Base-by-base conservation (phyloP, 2,113 vertebrate genomes). In the Aplodontia rufa region DNA sequence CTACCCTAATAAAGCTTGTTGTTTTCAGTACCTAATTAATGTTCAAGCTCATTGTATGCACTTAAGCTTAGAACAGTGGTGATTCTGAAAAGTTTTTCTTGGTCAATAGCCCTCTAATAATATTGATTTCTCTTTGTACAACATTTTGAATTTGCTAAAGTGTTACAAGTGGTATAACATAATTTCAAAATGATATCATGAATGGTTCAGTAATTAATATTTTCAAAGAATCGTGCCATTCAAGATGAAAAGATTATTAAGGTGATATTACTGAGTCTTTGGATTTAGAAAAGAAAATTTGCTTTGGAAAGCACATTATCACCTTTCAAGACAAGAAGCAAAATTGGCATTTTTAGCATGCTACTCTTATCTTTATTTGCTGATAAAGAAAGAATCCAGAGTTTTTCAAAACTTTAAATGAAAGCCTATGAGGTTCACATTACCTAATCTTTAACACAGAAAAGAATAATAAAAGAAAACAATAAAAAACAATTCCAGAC, bases 301-400 rank as follows among this genome's bases (percentile, higher is more conserved):
- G 42, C 97, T 94, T 94, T 97, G 92, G 94, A 97, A 98, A 97
- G 58, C 91, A 78, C 37, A 68, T 98, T 98, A 98, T 98, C 97
- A 95, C 97, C 96, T 97, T 98, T 98, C 95, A 97, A 98, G 98
- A 97, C 91, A 97, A 86, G 97, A 98, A 92, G 97, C 97, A 98
- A 98, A 98, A 97, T 97, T 94, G 98, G 92, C 97, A 98, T 98
- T 98, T 98, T 98, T 95, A 98, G 97, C 97, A 98, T 98, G 96
- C 96, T 98, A 14, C 81, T 97, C 98, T 99, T 98, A 99, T 99
- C 98, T 98, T 99, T 99, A 98, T 98, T 98, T 98, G 98, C 98
- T 98, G 98, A 97, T 98, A 97, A 98, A 98, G 98, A 98, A 97
- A 98, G 97, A 98, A 98, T 98, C 98, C 98, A 99, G 98, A 98